Base-by-base conservation (phyloP, 1,140 invertebrate species). In the Thaumatotibia leucotreta region DNA sequence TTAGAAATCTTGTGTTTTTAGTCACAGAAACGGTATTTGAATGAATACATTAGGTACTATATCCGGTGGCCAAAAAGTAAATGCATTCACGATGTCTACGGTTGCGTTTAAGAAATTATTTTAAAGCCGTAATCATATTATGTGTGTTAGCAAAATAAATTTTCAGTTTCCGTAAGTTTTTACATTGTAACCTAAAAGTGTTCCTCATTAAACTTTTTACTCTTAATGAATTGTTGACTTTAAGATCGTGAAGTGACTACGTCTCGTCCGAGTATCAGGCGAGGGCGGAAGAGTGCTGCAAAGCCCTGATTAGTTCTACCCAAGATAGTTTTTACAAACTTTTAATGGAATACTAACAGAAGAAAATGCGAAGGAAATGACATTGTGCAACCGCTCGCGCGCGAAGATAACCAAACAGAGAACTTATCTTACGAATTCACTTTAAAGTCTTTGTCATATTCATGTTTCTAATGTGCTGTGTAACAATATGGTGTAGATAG, bases 311-410 rank as follows among this genome's bases (percentile, higher is more conserved):
- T 54, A 54, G 50, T 24, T 54, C 50, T 27, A 24, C 23, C 2
- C 24, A 24, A 54, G 20, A 54, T 14, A 54, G 50, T 54, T 27
- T 54, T 24, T 24, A 5, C 50, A 54, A 54, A 54, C 10, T 54
- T 54, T 54, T 54, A 54, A 54, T 54, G 50, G 50, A 54, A 54
- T 54, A 54, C 50, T 54, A 54, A 54, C 50, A 54, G 50, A 54
- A 54, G 50, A 54, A 54, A 54, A 54, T 29, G 50, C 50, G 1
- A 49, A 49, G 50, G 50, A 54, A 54, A 54, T 24, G 23, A 54
- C 50, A 54, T 54, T 54, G 50, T 54, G 50, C 27, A 54, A 14
- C 50, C 10, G 22, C 50, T n/a, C 22, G 50, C 17, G 50, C 22
- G 23, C 11, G 50, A 54, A 54, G 50, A 54, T 54, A 54, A 54